Base-by-base conservation (phyloP, 2,888 invertebrate genomes). In the Coecobrya sp. region DNA sequence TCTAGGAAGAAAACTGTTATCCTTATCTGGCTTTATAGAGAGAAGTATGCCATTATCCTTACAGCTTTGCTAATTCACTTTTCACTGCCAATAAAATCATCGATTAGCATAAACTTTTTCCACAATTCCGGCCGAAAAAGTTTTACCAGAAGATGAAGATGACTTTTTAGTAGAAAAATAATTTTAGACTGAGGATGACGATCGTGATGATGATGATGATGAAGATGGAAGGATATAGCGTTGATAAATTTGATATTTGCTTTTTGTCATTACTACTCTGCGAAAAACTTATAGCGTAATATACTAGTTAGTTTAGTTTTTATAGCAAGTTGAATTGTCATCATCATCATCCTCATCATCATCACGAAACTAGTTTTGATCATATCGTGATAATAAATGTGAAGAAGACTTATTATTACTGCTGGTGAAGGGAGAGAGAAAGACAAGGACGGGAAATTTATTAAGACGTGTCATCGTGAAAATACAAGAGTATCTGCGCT, bases 381-480 rank as follows among this genome's bases (percentile, higher is more conserved):
- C 42, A 42, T 45, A 76, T 76, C 76, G 22, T 45, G 45, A 76
- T 76, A 49, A 49, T 25, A 49, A 76, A 76, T 76, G 19, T 76
- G 76, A 76, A 49, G 49, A 76, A 42, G 76, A 49, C 76, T 76
- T 76, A 76, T 49, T 76, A 7, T 16, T 30, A 25, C 45, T 22
- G 13, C 70, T 42, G n/a, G 36, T 42, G 36, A 49, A n/a, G 2
- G 27, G 25, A 2, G 27, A 25, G 19, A 81, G 30, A 27, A n/a
- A 27, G 81, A 81, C 27, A 81, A 81, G 10, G 55, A 55, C n/a
- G 55, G 55, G 10, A 81, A 81, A 81, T 81, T 81, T 81, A 81
- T 81, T 81, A 81, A 81, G 81, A 81, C 81, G 42, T 81, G 55
- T 55, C 59, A 59, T 81, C 55, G 16, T 8, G 30, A n/a, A 27